These are phyloP conservation scores for Pterocles gutturalis DNA, from an alignment of 2,113 vertebrate genomes.

Conservation along the genomic window DNA sequence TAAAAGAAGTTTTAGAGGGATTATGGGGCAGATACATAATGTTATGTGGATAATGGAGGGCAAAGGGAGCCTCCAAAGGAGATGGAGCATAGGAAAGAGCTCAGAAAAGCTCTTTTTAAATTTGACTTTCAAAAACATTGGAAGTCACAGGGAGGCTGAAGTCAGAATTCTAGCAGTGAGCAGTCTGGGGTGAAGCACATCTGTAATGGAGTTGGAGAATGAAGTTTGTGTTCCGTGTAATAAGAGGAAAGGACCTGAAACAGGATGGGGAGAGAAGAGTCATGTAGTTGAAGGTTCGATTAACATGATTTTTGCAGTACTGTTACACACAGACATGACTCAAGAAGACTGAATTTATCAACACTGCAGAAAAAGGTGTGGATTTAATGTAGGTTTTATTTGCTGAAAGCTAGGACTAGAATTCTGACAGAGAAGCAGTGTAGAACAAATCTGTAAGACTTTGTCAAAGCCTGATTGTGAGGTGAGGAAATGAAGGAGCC, in stretches of 20 bases:
- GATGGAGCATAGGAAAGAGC: neutral
- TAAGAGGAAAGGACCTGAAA: neutral
- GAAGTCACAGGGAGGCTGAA: neutral
- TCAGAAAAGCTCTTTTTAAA: neutral
- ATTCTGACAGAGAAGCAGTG: neutral
- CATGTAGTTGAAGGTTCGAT: neutral
- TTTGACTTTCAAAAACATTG: neutral
- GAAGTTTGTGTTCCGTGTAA: neutral
- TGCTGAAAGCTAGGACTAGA: neutral
- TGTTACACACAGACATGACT: neutral
- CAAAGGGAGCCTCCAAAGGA: neutral
- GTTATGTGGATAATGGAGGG: neutral
- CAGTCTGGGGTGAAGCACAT: rapidly evolving
- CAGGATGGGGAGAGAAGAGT: neutral
- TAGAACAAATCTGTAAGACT: neutral
- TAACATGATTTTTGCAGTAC: neutral
- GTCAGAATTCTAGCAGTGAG: neutral
- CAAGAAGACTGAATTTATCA: neutral
- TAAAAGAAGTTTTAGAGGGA: neutral
- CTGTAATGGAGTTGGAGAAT: neutral
- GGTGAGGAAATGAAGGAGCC: rapidly evolving
- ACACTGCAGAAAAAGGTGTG: neutral
- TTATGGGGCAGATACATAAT: neutral
- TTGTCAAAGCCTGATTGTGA: neutral
- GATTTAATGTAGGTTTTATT: neutral